Base-by-base conservation (phyloP, 2,888 invertebrate genomes). In the Drosophila anceps region DNA sequence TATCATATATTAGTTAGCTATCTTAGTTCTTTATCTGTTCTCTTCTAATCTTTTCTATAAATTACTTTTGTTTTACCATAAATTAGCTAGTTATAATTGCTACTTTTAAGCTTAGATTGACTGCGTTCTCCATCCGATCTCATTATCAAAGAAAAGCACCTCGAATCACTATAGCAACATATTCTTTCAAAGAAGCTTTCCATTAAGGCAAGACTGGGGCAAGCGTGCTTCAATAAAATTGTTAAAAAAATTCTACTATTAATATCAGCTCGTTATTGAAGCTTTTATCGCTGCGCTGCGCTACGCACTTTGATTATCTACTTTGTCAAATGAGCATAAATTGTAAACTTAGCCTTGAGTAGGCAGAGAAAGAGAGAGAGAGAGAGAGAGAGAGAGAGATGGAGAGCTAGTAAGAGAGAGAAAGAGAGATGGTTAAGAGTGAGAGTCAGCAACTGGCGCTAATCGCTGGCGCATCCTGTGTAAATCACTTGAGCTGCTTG, bases 401-500 rank as follows among this genome's bases (percentile, higher is more conserved):
- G 10, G 24, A n/a, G 12, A 1, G 9, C 20, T 13, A 57, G 20
- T 29, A 18, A 33, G 13, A 24, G 5, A 27, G 15, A 10, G 12
- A 33, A 15, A 44, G 31, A 33, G 39, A 33, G 13, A 10, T n/a
- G n/a, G n/a, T n/a, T 24, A 4, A 24, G 31, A 10, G 15, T 4
- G 24, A 24, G 39, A 55, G 31, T n/a, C 18, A 37, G 41, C 71
- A 72, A 72, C 54, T 77, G 69, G 50, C 70, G 57, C 50, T 79
- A 77, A 77, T 77, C 77, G 70, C 70, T 61, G 59, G 31, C 59
- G 59, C 81, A 57, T 80, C 72, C 72, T 51, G 64, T 71, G 74
- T 83, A 86, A 82, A 81, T 82, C 84, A 86, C 84, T 81, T 61
- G 50, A 61, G 78, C 64, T 41, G 24, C 58, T 53, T 33, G 31